phyloP scores from a whole-genome alignment of 2,888 invertebrate genomes.

The Xestia xanthographa region DNA sequence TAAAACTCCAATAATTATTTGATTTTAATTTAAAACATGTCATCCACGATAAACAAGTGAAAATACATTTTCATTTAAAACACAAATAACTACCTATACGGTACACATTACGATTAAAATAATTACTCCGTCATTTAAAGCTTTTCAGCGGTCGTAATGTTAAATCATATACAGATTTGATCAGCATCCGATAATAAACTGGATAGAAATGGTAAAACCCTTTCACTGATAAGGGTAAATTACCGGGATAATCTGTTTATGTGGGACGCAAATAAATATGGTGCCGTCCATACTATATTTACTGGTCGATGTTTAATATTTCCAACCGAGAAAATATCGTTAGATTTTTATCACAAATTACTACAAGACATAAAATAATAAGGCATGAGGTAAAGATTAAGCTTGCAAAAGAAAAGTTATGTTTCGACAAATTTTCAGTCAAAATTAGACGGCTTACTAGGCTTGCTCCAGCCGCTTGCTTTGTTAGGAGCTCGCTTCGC shows the following conservation, averaged over 20 bases:
- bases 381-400: background rate
- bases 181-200: slow-evolving; percentile 39
- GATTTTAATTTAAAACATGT: background rate
- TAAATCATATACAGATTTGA: slow-evolving; percentile 31
- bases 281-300: background rate
- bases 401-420: background rate
- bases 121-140: background rate
- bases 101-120: background rate
- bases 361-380: background rate
- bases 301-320: background rate
- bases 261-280: slow-evolving; percentile 35
- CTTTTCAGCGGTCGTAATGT: slow-evolving; percentile 2
- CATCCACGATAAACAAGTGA: background rate
- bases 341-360: background rate
- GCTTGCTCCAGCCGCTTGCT: background rate
- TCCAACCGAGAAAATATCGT: background rate
- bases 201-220: slow-evolving; percentile 35
- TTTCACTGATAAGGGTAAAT: slow-evolving; percentile 51
- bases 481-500: background rate
- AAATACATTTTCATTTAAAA: background rate
- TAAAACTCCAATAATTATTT: background rate
- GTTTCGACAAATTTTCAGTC: background rate
- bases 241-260: slow-evolving; percentile 46
- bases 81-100: background rate
- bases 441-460: too few relatives aligned